Percentiles rank a stretch among this genome's conserved stretches.
Evolutionary conservation across 2,888 invertebrate genomes (phyloP).

Genomic region (Xestobium rufovillosum): DNA sequence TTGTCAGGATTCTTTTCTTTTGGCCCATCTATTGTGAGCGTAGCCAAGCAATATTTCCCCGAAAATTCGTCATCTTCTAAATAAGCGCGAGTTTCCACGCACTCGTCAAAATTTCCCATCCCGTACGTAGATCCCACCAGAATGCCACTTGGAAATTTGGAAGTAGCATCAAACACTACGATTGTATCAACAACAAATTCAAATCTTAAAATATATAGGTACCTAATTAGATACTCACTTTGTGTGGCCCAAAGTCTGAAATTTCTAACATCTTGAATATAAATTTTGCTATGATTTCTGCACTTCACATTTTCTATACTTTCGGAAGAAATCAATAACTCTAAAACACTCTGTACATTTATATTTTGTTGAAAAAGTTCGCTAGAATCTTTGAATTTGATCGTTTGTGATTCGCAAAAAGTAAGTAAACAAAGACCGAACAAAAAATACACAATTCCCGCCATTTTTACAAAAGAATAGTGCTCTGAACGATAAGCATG

Average conservation of each 20-base stretch:
- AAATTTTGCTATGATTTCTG: slow-evolving; percentile 27
- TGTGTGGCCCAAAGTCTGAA: slow-evolving; percentile 32
- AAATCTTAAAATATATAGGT: slow-evolving; percentile 23
- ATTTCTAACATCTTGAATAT: slow-evolving; percentile 27
- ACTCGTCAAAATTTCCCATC: slow-evolving; percentile 66
- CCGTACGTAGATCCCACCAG: slow-evolving; percentile 59
- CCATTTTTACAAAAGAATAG: too few species aligned
- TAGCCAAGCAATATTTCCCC: slow-evolving; percentile 59
- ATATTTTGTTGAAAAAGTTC: too few species aligned
- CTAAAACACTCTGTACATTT: too few species aligned
- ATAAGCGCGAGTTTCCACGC: slow-evolving; percentile 41
- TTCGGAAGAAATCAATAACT: slow-evolving; percentile 24
- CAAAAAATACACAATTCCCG: too few species aligned
- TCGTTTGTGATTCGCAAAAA: too few species aligned
- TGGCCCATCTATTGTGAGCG: slow-evolving; percentile 40
- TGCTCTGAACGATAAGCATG: too few species aligned
- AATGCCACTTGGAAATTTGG: slow-evolving; percentile 60
- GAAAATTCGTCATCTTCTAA: slow-evolving; percentile 35
- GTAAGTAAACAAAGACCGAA: too few species aligned
- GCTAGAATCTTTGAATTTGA: too few species aligned
- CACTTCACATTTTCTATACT: slow-evolving; percentile 25
- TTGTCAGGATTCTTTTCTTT: slow-evolving; percentile 2
- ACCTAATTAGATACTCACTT: slow-evolving; percentile 25
- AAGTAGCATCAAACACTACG: slow-evolving; percentile 69
- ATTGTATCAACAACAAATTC: too few species aligned